A percentile compares a stretch with the other conserved stretches of the same genome.
Conservation (phyloP, 2,888 invertebrate genomes). For the Pammene aurita region DNA sequence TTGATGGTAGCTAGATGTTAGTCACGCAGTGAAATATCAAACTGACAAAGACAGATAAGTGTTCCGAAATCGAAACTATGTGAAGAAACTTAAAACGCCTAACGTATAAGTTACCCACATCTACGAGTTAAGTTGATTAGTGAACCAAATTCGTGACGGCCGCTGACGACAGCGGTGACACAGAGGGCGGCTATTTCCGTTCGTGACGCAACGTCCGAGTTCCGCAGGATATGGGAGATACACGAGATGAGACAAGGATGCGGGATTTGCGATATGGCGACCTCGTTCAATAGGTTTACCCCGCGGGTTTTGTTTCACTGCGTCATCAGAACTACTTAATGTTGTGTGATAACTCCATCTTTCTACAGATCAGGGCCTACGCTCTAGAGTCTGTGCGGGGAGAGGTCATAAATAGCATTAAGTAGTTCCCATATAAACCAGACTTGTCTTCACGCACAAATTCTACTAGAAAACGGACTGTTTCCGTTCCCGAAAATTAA, state of each 20-base stretch:
- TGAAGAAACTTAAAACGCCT: constrained; percentile 1
- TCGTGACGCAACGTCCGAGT: constrained; percentile 78
- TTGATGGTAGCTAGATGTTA: too few species aligned
- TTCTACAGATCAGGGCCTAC: too few species aligned
- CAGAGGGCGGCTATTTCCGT: constrained; percentile 81
- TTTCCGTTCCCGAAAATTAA: too few species aligned
- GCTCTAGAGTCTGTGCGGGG: too few species aligned
- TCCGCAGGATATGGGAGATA: constrained; percentile 76
- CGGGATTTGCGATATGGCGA: constrained; percentile 62
- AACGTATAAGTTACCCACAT: constrained; percentile 15
- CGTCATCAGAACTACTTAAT: not conserved
- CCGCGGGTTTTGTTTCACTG: not conserved
- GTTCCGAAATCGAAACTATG: not conserved
- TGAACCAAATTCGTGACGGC: constrained; percentile 33
- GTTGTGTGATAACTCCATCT: not conserved
- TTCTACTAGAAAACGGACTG: too few species aligned
- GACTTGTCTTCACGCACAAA: too few species aligned
- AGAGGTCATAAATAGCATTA: too few species aligned
- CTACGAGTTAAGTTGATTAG: constrained; percentile 45
- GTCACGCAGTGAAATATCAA: too few species aligned
- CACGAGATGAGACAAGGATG: constrained; percentile 55
- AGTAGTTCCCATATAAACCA: too few species aligned
- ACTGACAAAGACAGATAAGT: not conserved
- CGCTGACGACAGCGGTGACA: constrained; percentile 58
- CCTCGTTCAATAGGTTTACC: not conserved